Evolutionary conservation across 2,797 vertebrate genomes (phyloP).

Genomic region (Liparis tanakae): DNA sequence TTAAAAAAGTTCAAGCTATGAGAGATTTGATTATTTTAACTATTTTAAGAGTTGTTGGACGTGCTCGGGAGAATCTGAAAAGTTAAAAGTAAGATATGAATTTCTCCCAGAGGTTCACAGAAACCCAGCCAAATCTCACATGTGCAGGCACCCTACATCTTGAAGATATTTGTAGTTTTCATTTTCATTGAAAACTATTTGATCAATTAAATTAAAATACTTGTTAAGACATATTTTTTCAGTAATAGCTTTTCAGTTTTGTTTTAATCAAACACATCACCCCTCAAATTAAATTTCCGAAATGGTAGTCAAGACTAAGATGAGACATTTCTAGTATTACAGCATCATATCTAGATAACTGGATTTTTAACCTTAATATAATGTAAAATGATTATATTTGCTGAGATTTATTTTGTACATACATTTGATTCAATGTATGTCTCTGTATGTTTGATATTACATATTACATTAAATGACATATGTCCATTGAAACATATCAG

Average conservation of each 20-base stretch:
- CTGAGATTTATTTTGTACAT: not conserved
- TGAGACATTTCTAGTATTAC: not conserved
- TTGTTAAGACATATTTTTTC: not conserved
- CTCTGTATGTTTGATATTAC: not conserved
- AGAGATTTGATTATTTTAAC: not conserved
- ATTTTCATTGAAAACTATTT: not conserved
- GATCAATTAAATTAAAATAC: not conserved
- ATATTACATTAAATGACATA: no score
- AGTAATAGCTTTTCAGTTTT: not conserved
- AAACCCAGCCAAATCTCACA: not conserved
- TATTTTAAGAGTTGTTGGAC: not conserved
- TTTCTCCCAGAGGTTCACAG: not conserved
- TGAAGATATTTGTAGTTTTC: not conserved
- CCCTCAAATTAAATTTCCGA: not conserved
- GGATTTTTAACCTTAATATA: not conserved
- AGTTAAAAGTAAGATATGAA: not conserved
- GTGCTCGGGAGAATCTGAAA: not conserved
- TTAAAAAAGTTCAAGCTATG: not conserved
- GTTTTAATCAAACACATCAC: not conserved
- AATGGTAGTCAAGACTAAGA: not conserved
- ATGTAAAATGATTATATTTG: not conserved
- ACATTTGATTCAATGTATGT: slow-evolving; percentile 1
- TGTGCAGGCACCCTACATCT: not conserved
- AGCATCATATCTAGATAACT: not conserved
- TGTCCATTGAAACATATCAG: slow-evolving; percentile 1